A percentile compares a stretch with the other conserved stretches of the same genome.
Evolutionary conservation across 2,888 invertebrate genomes (phyloP).

Genomic region (Drymonia ruficornis): DNA sequence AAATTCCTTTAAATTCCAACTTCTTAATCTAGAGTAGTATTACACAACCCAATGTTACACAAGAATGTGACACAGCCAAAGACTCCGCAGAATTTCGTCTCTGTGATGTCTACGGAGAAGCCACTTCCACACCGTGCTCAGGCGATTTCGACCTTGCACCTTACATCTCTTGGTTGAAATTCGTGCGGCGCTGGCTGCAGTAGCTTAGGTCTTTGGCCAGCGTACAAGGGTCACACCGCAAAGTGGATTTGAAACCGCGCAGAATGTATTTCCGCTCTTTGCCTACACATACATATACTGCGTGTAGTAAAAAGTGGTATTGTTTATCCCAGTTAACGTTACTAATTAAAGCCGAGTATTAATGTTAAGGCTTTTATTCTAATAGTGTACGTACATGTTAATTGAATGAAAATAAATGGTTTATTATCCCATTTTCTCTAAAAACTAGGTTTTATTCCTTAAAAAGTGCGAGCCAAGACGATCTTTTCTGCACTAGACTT

Average conservation of each 20-base stretch:
- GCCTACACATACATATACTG: constrained; percentile 26
- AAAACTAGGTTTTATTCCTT: too few relatives aligned
- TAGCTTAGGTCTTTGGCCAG: constrained; percentile 40
- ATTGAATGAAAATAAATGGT: constrained; percentile 23
- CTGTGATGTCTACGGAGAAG: constrained; percentile 32
- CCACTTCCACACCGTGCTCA: constrained; percentile 12
- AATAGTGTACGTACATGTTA: too few relatives aligned
- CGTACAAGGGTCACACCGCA: constrained; percentile 51
- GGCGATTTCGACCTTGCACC: constrained; percentile 18
- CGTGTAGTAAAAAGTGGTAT: constrained; percentile 25
- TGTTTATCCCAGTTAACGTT: constrained; percentile 47
- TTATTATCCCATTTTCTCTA: too few relatives aligned
- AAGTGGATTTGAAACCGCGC: constrained; percentile 66
- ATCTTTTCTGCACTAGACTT: too few relatives aligned
- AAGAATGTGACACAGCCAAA: constrained; percentile 30
- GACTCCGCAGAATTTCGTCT: constrained; percentile 42
- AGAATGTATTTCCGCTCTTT: constrained; percentile 60
- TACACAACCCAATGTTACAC: constrained; percentile 15
- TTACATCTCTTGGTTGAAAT: constrained; percentile 20
- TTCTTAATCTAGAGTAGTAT: neutral
- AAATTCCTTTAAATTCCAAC: too few relatives aligned
- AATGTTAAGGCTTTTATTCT: neutral
- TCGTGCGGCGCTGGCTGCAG: constrained; percentile 13
- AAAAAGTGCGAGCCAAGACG: too few relatives aligned
- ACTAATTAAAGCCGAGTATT: constrained; percentile 30